phyloP scores from a whole-genome alignment of 2,797 vertebrate species.

The Amblyopsis hoosieri region DNA sequence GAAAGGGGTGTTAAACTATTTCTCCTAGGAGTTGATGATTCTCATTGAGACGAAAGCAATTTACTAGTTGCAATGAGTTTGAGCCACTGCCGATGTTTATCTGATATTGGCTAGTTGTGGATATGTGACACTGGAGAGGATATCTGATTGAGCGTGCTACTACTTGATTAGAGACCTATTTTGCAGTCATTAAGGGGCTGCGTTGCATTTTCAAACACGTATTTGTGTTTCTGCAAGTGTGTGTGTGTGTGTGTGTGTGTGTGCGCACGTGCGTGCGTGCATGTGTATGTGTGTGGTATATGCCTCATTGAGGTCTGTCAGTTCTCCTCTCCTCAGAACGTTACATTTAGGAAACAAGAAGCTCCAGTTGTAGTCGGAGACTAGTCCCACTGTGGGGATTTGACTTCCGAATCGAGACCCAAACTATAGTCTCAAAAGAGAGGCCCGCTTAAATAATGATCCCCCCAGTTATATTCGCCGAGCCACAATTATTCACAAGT shows the following conservation, averaged over 20 bases:
- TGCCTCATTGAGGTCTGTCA: not conserved
- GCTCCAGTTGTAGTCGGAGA: not conserved
- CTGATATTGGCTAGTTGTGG: constrained; percentile 1
- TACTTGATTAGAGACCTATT: not conserved
- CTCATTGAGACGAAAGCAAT: not conserved
- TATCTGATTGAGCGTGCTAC: not conserved
- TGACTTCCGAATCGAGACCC: constrained; percentile 27
- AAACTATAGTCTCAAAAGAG: constrained; percentile 36
- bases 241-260: constrained; percentile 6
- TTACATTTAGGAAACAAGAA: constrained; percentile 21
- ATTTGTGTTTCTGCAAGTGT: not conserved
- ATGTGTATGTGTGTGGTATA: not conserved
- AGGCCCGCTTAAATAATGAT: constrained; percentile 38
- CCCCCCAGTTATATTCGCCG: constrained; percentile 41
- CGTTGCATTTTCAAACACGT: not conserved
- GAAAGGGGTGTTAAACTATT: constrained; percentile 8
- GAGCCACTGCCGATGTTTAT: not conserved
- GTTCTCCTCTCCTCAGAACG: not conserved
- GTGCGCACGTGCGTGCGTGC: not conserved
- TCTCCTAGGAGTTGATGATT: not conserved
- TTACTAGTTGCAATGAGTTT: not conserved
- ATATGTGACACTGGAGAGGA: constrained; percentile 1
- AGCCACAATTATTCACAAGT: constrained; percentile 50
- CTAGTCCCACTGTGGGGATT: constrained; percentile 17
- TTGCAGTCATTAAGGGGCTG: not conserved